phyloP scores from a whole-genome alignment of 2,113 vertebrate genomes.

The Pteruthius melanotis region DNA sequence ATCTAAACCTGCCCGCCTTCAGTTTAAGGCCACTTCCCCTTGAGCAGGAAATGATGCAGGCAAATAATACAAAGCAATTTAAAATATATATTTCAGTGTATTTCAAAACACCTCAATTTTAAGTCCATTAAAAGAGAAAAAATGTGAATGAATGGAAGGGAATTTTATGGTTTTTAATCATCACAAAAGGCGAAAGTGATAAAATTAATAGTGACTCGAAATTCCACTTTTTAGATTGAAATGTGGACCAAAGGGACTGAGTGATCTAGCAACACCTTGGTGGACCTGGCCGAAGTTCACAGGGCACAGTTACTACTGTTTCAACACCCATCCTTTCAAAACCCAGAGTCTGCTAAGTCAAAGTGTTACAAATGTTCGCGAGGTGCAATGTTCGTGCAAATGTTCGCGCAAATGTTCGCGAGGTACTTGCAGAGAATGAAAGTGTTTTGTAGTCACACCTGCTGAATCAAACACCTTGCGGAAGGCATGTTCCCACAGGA shows the following conservation, averaged over 20 bases:
- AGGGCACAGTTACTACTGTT: background rate
- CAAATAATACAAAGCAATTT: background rate
- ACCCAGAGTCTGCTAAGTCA: background rate
- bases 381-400: too few species aligned
- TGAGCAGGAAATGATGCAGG: background rate
- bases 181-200: background rate
- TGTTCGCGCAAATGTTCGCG: background rate
- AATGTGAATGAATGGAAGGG: background rate
- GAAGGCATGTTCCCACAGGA: background rate
- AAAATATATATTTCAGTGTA: background rate
- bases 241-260: background rate
- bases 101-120: background rate
- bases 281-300: background rate
- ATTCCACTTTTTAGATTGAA: background rate
- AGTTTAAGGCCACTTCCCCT: background rate
- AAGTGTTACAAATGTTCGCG: background rate
- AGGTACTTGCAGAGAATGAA: background rate
- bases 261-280: background rate
- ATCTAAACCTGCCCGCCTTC: background rate
- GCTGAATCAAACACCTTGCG: background rate
- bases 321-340: background rate
- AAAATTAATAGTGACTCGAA: background rate
- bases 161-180: background rate
- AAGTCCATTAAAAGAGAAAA: background rate
- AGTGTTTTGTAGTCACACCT: background rate